These are phyloP conservation scores for Pedetes capensis DNA, from an alignment of 2,113 vertebrate genomes.

Conservation along the genomic window DNA sequence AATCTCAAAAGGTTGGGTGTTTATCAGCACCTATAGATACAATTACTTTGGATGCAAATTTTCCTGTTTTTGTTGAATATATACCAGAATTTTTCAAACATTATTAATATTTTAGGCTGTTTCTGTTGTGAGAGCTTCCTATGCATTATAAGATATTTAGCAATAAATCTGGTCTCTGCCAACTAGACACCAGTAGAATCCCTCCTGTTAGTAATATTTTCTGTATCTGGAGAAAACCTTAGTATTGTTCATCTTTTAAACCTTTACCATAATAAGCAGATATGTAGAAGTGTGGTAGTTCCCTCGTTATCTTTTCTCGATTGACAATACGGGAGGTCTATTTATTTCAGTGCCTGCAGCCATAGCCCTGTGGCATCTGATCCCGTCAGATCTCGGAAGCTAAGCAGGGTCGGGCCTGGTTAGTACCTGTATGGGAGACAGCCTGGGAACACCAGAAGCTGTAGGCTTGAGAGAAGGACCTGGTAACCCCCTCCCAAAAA, in stretches of 20 bases:
- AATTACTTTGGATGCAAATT: background rate
- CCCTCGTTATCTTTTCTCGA: background rate
- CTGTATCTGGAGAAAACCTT: background rate
- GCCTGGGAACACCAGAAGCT: too few relatives aligned
- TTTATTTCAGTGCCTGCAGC: conserved; percentile 9
- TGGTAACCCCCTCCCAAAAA: too few relatives aligned
- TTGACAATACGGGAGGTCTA: too few relatives aligned
- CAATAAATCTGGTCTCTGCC: background rate
- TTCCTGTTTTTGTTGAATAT: background rate
- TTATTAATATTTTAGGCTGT: background rate
- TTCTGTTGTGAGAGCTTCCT: background rate
- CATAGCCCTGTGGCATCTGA: too few relatives aligned
- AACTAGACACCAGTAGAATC: background rate
- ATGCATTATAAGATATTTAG: background rate
- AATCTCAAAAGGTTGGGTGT: background rate
- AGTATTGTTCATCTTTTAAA: background rate
- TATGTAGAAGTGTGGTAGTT: background rate
- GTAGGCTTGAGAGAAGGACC: too few relatives aligned
- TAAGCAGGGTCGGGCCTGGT: too few relatives aligned
- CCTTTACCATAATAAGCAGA: background rate
- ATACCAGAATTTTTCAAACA: background rate
- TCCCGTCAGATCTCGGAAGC: too few relatives aligned
- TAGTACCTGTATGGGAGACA: too few relatives aligned
- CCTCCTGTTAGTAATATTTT: background rate
- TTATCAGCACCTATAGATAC: background rate